Percentiles rank a stretch among this genome's conserved stretches.
phyloP scores from a whole-genome alignment of 2,113 vertebrate genomes.

The Daubentonia madagascariensis region DNA sequence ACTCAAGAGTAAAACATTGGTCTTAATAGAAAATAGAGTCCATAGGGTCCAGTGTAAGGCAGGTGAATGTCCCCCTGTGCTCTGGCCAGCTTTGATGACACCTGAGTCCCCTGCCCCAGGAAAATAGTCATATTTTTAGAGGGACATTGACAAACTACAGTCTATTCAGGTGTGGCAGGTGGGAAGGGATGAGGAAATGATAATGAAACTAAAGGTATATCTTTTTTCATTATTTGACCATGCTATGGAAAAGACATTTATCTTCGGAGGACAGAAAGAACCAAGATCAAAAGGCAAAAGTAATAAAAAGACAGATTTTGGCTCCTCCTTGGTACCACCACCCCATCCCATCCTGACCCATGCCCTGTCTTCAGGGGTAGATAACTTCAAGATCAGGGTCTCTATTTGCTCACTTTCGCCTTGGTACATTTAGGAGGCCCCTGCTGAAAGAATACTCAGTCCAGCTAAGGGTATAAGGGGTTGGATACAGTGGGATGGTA shows the following conservation, averaged over 20 bases:
- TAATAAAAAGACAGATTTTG: neutral
- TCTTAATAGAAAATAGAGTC: neutral
- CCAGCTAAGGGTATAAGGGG: neutral
- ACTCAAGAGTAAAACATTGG: neutral
- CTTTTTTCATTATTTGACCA: neutral
- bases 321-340: neutral
- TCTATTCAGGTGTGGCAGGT: neutral
- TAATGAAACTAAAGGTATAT: neutral
- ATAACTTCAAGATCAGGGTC: neutral
- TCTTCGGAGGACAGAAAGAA: neutral
- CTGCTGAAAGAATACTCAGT: neutral
- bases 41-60: neutral
- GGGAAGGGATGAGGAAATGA: neutral
- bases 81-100: neutral
- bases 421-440: neutral
- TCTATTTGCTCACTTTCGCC: neutral
- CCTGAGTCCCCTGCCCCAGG: neutral
- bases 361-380: neutral
- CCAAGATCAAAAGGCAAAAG: neutral
- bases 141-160: neutral
- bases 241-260: neutral
- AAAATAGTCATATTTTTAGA: neutral
- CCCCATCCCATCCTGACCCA: neutral
- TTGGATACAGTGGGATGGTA: neutral
- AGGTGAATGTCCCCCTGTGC: no score